phyloP scores from a whole-genome alignment of 2,888 invertebrate species.

The Chaetoderma sp. region DNA sequence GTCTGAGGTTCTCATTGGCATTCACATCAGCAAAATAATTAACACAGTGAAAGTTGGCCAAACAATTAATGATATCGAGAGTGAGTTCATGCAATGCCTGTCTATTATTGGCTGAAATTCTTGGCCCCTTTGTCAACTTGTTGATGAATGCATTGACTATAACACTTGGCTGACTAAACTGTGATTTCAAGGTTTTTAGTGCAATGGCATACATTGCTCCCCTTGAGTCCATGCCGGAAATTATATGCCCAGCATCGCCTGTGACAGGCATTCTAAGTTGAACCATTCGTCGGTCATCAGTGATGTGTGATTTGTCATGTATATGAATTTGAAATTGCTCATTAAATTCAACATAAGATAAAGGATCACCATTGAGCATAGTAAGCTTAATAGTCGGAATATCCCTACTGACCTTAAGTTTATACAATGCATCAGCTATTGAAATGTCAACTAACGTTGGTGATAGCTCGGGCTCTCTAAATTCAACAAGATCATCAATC shows the following conservation, averaged over 20 bases:
- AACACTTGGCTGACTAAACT: conserved; percentile 12
- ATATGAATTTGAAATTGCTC: conserved; percentile 13
- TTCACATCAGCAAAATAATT: neutral
- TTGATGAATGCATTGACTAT: conserved; percentile 13
- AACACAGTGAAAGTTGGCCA: conserved; percentile 4
- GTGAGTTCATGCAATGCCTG: conserved; percentile 4
- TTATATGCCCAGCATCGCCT: neutral
- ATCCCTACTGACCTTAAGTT: neutral
- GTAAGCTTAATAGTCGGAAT: neutral
- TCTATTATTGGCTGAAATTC: neutral
- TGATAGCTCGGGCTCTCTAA: neutral
- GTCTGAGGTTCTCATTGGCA: conserved; percentile 4
- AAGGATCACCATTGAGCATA: conserved; percentile 9
- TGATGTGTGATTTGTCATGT: conserved; percentile 14
- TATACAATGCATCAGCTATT: neutral
- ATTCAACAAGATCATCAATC: neutral
- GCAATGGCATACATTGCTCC: conserved; percentile 20
- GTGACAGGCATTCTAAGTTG: conserved; percentile 6
- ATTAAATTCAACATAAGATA: conserved; percentile 11
- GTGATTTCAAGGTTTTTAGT: conserved; percentile 14
- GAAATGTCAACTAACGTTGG: neutral
- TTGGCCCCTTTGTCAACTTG: conserved; percentile 10
- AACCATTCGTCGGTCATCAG: conserved; percentile 10
- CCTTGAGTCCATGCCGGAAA: conserved; percentile 1
- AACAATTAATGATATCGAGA: conserved; percentile 7